Conservation (phyloP, 53 echinoderm and acorn worm species). For the Glandiceps talaboti region DNA sequence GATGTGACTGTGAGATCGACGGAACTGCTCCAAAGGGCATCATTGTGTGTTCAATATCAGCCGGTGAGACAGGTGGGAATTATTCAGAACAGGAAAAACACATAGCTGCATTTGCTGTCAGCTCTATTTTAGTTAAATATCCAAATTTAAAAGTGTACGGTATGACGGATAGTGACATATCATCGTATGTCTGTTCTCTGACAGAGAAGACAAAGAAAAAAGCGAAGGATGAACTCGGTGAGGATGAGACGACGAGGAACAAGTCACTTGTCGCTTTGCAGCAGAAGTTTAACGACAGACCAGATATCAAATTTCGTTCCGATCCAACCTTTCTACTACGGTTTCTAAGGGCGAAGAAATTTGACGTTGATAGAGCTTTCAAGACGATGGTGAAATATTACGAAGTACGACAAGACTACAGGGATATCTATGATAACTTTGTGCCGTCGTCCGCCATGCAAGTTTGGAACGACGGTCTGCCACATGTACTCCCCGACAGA, state of each 20-base stretch:
- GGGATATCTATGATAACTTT: conserved; percentile 73
- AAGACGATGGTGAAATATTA: conserved; percentile 84
- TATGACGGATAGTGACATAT: too few species aligned
- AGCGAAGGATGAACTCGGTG: conserved; percentile 78
- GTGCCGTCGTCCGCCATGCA: conserved; percentile 55
- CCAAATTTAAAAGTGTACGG: too few species aligned
- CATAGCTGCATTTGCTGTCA: too few species aligned
- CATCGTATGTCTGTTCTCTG: conserved; percentile 11
- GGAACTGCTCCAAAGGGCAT: too few species aligned
- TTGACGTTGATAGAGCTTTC: conserved; percentile 75
- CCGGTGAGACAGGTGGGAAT: too few species aligned
- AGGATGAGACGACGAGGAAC: conserved; percentile 40
- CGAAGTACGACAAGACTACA: conserved; percentile 69
- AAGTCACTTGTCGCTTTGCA: conserved; percentile 41
- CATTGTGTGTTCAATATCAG: too few species aligned
- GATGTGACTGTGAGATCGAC: too few species aligned
- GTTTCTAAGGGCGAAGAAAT: conserved; percentile 89
- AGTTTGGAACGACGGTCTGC: conserved; percentile 79
- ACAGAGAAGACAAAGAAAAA: conserved; percentile 32
- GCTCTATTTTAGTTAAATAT: too few species aligned
- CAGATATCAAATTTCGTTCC: conserved; percentile 58
- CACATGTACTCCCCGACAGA: conserved; percentile 44
- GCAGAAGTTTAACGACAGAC: conserved; percentile 44
- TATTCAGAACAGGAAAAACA: too few species aligned
- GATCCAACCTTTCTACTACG: conserved; percentile 69